Evolutionary conservation across 2,888 invertebrate genomes (phyloP), one percentile per base, ranked within the genome.

Genomic region (Neoaliturus tenellus): DNA sequence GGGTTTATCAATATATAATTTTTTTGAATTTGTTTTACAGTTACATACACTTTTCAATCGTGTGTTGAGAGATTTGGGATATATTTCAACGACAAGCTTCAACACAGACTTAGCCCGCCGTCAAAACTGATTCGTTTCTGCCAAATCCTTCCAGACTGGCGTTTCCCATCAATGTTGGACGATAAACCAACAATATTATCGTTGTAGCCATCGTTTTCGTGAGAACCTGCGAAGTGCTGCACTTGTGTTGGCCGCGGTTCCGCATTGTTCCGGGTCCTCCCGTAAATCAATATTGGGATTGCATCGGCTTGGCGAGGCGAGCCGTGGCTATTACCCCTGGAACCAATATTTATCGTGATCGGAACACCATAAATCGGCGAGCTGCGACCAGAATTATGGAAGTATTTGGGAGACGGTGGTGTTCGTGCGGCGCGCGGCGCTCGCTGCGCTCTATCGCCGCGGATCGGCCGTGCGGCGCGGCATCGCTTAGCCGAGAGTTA

Each of bases 301-400:
- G 78, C 78, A 78, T 78, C 78, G 20, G 55, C 8, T 5, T 6
- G 5, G 2, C 28, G 41, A 41, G 48, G 48, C 51, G 25, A 17
- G 33, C 8, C 62, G 28, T 14, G 28, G 33, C 71, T 35, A 71
- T 71, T 71, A 75, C 33, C 78, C 78, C 55, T 55, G 55, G 35
- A 78, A 55, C 78, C 78, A 78, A 78, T 78, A 78, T 78, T 78
- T 78, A 78, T 78, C 78, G 78, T 78, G 78, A 78, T 78, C 78
- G n/a, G 55, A n/a, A 78, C 17, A 51, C 78, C 78, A 78, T 78
- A 78, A 55, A 78, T 78, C 55, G 78, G 55, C 35, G 55, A 48
- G 33, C 33, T 31, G 78, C 55, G 78, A 78, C 78, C 78, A 55
- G 78, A 51, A 78, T 78, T 78, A 78, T 78, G 78, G 55, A 78